Percentiles rank a stretch among this genome's conserved stretches.
These are phyloP conservation scores for Gallinago jamesoni DNA, from an alignment of 2,113 vertebrate species.

Conservation along the genomic window DNA sequence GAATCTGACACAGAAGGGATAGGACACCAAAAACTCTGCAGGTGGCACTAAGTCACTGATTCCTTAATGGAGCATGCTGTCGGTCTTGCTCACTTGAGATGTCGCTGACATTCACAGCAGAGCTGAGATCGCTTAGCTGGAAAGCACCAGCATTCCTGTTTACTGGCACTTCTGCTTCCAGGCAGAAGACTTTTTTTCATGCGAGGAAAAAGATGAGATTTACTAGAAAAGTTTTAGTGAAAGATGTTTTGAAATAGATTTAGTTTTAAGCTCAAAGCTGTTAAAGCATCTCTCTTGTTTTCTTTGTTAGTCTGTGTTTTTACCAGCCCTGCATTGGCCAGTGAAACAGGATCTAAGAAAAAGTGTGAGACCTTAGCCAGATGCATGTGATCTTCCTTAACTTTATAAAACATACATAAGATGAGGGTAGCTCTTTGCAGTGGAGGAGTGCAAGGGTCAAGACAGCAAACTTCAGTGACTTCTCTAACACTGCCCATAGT, in stretches of 20 bases:
- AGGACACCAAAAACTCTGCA: not conserved
- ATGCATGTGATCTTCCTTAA: not conserved
- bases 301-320: not conserved
- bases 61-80: not conserved
- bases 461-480: not conserved
- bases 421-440: not conserved
- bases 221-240: not conserved
- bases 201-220: not conserved
- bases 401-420: not conserved
- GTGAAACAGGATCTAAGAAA: not conserved
- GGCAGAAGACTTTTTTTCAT: not conserved
- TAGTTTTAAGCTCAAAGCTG: not conserved
- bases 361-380: not conserved
- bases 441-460: not conserved
- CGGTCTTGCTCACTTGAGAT: not conserved
- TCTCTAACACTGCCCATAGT: not conserved
- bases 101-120: not conserved
- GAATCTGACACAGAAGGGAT: rapidly evolving
- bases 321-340: not conserved
- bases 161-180: not conserved
- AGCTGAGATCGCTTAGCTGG: not conserved
- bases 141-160: not conserved
- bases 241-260: not conserved
- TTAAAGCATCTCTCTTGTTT: not conserved
- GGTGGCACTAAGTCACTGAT: not conserved